Evolutionary conservation across 2,797 vertebrate genomes (phyloP), one percentile per base, ranked within the genome.

Genomic region (Echeneis naucrates): DNA sequence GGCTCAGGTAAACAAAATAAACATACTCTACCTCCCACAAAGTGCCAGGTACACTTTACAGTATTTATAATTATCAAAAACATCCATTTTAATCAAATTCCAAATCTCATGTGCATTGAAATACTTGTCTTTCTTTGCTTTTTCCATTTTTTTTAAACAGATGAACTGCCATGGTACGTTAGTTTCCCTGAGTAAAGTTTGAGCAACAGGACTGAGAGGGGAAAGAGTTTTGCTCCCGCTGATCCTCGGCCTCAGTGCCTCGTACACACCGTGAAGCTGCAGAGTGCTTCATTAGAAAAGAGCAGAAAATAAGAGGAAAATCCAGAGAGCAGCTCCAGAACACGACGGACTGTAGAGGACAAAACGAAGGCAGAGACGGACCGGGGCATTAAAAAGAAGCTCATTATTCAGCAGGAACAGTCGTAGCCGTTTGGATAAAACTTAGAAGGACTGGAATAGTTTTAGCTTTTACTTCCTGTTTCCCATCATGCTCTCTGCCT

Each of bases 1-100:
- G 23, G 68, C 52, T 62, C 65, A 80, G 68, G 68, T 68, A 78
- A 70, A 80, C 48, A 62, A 64, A 50, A 72, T 21, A 24, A 73
- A 66, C 32, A 59, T 38, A 57, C 7, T 11, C 2, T 51, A 4
- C 23, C 63, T 56, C n/a, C 70, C 21, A 16, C 59, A 27, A 60
- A 26, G 9, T 35, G 21, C 21, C 23, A 56, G 6, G 30, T 2
- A 12, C 2, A 21, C n/a, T 27, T 73, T 32, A 52, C 11, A 48
- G 2, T 50, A 24, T 61, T 12, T 45, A 6, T 42, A 21, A 65
- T 35, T 53, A 56, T 30, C 38, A 42, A 51, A 63, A 54, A 8
- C 5, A 38, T 2, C 2, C 0, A 13, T 54, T 63, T 54, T 10
- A 52, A 66, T 64, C 8, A 47, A 52, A 10, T 32, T 72, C 9